Base-by-base conservation (phyloP, 2,888 invertebrate genomes). In the Tupiocoris notatus region DNA sequence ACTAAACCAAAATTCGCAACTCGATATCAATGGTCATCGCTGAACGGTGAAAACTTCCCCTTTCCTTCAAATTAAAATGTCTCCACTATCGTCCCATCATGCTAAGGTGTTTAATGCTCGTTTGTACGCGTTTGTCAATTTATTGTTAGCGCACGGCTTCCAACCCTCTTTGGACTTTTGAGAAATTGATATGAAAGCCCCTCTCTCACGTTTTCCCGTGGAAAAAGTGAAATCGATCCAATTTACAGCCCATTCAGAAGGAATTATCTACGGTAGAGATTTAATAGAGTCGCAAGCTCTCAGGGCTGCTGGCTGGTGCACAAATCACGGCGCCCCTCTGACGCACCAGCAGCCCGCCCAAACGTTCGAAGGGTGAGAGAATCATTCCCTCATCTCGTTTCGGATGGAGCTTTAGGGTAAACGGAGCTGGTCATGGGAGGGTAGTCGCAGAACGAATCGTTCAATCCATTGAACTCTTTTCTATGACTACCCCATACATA, bases 261-360 rank as follows among this genome's bases (percentile, higher is more conserved):
- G 70, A 73, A 73, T 73, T 73, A 73, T 73, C 39, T 62, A 57
- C 73, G 73, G 73, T 63, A 54, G 73, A 62, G 73, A 63, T 73
- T 73, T 73, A 73, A 73, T 73, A 73, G 73, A 73, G 62, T 73
- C 58, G 65, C 21, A 23, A n/a, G 17, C 59, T 59, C 59, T 6
- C n/a, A n/a, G n/a, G n/a, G n/a, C 65, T 24, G 17, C 24, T 23
- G 62, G 56, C n/a, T 59, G 59, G 39, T 39, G 39, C 70, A 70
- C 70, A 70, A 70, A 70, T 70, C 70, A 70, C 59, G n/a, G 54
- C 12, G 0, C 3, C 67, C 67, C 57, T 57, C 67, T 56, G 57
- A 12, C 17, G 54, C 66, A n/a, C 23, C 16, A 20, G 20, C 23
- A 17, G 2, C 63, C 23, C 0, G 18, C 65, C 67, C 21, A 9